phyloP scores from a whole-genome alignment of 2,113 vertebrate species.

The Danio rerio region DNA sequence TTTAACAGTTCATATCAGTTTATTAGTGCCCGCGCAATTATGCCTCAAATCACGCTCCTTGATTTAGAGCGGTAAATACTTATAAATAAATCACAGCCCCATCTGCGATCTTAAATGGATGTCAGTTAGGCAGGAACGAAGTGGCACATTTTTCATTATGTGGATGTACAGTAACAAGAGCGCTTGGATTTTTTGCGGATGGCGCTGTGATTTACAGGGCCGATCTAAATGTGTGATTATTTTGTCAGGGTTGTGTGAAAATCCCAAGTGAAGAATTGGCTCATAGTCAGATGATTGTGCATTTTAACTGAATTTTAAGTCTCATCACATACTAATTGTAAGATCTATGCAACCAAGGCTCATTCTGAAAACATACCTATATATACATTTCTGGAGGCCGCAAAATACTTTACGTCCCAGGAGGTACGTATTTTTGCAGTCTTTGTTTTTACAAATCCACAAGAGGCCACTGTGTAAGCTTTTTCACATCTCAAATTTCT shows the following conservation, averaged over 20 bases:
- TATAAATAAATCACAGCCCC: slow-evolving; percentile 45
- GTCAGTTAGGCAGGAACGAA: slow-evolving; percentile 18
- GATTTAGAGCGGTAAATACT: slow-evolving; percentile 45
- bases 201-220: neutral
- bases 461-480: too few species aligned
- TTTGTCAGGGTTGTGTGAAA: neutral
- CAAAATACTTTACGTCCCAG: too few species aligned
- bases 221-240: slow-evolving; percentile 5
- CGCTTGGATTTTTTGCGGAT: neutral
- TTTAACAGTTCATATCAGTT: slow-evolving; percentile 47
- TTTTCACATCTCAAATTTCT: too few species aligned
- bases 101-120: slow-evolving; percentile 50
- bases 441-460: too few species aligned
- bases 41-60: slow-evolving; percentile 24
- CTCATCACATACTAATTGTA: too few species aligned
- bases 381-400: too few species aligned
- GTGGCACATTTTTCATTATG: slow-evolving; percentile 14
- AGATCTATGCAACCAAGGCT: too few species aligned
- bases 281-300: neutral
- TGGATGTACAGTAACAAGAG: slow-evolving; percentile 15
- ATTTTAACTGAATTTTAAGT: neutral
- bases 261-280: neutral
- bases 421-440: too few species aligned
- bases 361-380: too few species aligned
- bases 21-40: slow-evolving; percentile 53